A percentile compares a stretch with the other conserved stretches of the same genome.
These are phyloP conservation scores for Platygyra sinensis DNA, from an alignment of 64 coral and sea anemone genomes.

Conservation along the genomic window DNA sequence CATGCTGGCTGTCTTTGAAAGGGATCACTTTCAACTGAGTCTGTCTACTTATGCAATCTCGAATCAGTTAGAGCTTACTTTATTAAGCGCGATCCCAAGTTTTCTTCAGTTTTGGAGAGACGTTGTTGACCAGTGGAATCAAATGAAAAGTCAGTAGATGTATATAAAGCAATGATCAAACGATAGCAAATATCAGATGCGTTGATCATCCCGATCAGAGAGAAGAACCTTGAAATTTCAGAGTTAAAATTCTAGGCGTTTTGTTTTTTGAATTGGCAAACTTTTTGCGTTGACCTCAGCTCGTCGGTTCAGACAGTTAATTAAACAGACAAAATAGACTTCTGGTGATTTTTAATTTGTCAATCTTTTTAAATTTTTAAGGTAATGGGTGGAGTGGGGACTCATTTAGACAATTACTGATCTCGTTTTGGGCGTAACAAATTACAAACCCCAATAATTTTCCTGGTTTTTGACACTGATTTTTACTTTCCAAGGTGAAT, in stretches of 20 bases:
- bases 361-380: conserved; percentile 3
- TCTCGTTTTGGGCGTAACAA: not conserved
- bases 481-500: conserved; percentile 20
- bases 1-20: too few species aligned
- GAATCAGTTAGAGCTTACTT: too few species aligned
- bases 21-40: too few species aligned
- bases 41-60: too few species aligned
- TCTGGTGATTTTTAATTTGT: not conserved
- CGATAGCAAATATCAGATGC: not conserved
- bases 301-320: too few species aligned
- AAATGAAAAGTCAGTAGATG: not conserved
- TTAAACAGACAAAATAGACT: not conserved
- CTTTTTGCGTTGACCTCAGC: not conserved
- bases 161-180: not conserved
- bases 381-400: not conserved
- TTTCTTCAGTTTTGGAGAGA: too few species aligned
- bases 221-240: conserved; percentile 14
- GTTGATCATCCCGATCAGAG: not conserved
- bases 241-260: too few species aligned
- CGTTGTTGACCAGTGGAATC: not conserved
- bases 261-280: not conserved
- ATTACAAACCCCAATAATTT: not conserved
- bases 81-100: too few species aligned
- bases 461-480: not conserved
- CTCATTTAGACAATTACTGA: not conserved